These are phyloP conservation scores for Octodon degus DNA, from an alignment of 2,113 vertebrate genomes.

Conservation along the genomic window DNA sequence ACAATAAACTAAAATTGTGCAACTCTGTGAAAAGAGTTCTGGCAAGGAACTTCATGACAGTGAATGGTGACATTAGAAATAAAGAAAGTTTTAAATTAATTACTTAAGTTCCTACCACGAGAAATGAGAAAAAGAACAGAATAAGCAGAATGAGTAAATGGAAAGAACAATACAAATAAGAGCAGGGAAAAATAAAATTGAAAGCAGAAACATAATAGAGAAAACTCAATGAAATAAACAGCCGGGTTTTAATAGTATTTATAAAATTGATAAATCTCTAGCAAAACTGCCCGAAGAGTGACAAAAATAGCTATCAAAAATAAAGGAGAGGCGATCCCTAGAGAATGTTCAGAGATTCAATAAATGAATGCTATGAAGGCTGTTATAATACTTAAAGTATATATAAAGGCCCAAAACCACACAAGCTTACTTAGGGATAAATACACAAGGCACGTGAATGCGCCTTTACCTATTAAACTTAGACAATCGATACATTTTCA, in stretches of 20 bases:
- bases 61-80: neutral
- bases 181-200: neutral
- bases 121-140: neutral
- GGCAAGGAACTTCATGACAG: neutral
- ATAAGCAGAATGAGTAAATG: neutral
- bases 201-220: neutral
- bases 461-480: neutral
- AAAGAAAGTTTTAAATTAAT: neutral
- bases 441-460: neutral
- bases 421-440: neutral
- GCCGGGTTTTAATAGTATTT: neutral
- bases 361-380: neutral
- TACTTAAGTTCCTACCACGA: neutral
- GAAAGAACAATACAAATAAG: neutral
- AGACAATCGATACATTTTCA: neutral
- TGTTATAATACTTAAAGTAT: neutral
- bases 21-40: neutral
- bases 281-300: neutral
- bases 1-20: neutral
- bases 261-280: neutral
- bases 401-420: neutral
- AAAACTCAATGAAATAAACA: neutral
- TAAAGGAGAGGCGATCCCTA: neutral
- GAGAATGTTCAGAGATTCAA: neutral
- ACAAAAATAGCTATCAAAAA: neutral